Base-by-base conservation (phyloP, 2,888 invertebrate species). In the Scaptomyza cyrtandrae region DNA sequence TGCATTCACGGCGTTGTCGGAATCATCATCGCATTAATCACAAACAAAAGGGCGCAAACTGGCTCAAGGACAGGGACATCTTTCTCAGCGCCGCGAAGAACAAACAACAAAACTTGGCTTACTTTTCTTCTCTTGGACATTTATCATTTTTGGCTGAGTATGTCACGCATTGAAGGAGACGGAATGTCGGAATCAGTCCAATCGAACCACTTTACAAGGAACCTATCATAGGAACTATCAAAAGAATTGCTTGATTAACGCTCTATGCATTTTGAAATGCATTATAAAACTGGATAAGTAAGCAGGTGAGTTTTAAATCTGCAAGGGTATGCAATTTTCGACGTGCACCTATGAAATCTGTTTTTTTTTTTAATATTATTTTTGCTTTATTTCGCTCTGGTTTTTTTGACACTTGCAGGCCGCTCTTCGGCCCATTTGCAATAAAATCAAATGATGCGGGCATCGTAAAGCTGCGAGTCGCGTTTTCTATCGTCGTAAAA, bases 391-490 rank as follows among this genome's bases (percentile, higher is more conserved):
- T 65, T 29, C 27, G 39, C 37, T 54, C 16, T 16, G 16, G 24
- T 43, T 50, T 56, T 61, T 55, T 55, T 68, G 81, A 72, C 79
- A 84, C 79, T 85, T 74, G 70, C 48, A 58, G 70, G 70, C 53
- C 63, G 53, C 56, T 74, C 57, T 46, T 69, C 53, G 63, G 55
- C 58, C 69, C 74, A 73, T 74, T 70, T 70, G 79, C 85, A 83
- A 87, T 83, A 87, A 83, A 83, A 83, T 83, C 87, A 83, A 83
- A 83, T 83, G 83, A 81, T 81, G 83, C 85, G 87, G 76, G 74
- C 72, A 76, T 87, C 83, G 79, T 83, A 83, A 83, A 83, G 83
- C 78, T 76, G 48, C 73, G 53, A 73, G 39, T 70, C 82, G 76
- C 75, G 78, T 78, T 80, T 84, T 78, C 81, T 75, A 80, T 83